These are phyloP conservation scores for Erebia ligea DNA, from an alignment of 2,888 invertebrate genomes.

Conservation along the genomic window DNA sequence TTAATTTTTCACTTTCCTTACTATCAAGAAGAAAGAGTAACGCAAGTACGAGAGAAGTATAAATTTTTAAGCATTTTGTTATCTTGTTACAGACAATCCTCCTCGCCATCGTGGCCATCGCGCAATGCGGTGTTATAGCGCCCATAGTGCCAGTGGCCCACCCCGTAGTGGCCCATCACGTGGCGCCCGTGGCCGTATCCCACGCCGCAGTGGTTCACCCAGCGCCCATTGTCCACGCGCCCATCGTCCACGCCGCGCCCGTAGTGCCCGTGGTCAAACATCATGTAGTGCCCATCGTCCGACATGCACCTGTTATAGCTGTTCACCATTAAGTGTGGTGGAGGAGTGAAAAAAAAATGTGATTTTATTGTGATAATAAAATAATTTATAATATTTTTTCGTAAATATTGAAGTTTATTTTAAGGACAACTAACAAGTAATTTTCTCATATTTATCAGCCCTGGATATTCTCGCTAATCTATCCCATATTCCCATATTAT, in stretches of 20 bases:
- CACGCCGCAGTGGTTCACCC: conserved; percentile 47
- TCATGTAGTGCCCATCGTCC: conserved; percentile 50
- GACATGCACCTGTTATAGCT: conserved; percentile 60
- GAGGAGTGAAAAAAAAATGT: not conserved
- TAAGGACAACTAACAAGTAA: not conserved
- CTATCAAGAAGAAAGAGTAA: no score
- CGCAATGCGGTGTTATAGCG: conserved; percentile 66
- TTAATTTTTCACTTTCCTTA: no score
- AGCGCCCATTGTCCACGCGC: conserved; percentile 42
- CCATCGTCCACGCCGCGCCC: conserved; percentile 46
- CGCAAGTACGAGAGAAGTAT: not conserved
- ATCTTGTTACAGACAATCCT: conserved; percentile 66
- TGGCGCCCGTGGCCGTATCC: conserved; percentile 55
- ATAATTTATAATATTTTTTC: conserved; percentile 8
- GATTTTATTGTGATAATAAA: conserved; percentile 21
- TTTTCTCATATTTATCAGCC: not conserved
- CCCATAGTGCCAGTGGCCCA: conserved; percentile 62
- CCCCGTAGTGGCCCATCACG: conserved; percentile 55
- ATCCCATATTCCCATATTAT: no score
- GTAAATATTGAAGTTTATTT: not conserved
- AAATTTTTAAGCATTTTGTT: not conserved
- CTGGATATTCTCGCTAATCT: no score
- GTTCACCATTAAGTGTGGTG: conserved; percentile 61
- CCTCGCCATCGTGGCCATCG: conserved; percentile 68
- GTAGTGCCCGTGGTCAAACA: conserved; percentile 49